Evolutionary conservation across 2,888 invertebrate species (phyloP), one percentile per base, ranked within the genome.

Genomic region (Deilephila porcellus): DNA sequence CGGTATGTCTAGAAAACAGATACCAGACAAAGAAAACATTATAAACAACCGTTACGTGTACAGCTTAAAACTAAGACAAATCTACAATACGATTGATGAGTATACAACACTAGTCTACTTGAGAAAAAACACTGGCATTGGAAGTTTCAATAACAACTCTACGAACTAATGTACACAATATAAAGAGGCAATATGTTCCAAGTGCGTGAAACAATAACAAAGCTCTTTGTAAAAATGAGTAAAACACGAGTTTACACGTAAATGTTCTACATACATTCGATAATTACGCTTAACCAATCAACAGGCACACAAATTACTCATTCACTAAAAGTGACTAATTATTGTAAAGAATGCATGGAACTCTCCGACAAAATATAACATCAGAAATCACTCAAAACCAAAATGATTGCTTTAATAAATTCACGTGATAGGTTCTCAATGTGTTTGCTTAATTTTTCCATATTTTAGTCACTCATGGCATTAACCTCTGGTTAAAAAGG

Each of bases 161-260:
- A 20, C 37, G n/a, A 45, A 64, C n/a, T 64, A 37, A 37, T 45
- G 45, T 14, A 45, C 45, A 45, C 45, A 45, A 45, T 0, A 45
- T 14, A 45, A 45, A 64, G 11, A 37, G 20, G 8, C 37, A 64
- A 37, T 45, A 11, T 7, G 3, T 64, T 45, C 45, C 4, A 5
- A 45, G 45, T 25, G 45, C 67, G 25, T 45, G 20, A 20, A 56
- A 56, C 53, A 67, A 67, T 37, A 64, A 37, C 37, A 64, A 37
- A 63, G 45, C 52, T 67, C 67, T 62, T 34, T 64, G 37, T 67
- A 67, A 45, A 64, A 67, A 67, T 67, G 45, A 67, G 52, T 17
- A 29, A 5, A 67, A 52, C 67, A 52, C 52, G 67, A 67, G n/a
- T 19, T n/a, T 6, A 17, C 17, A 25, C 17, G 45, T 45, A 17